These are phyloP conservation scores for Scaptomyza graminum DNA, from an alignment of 1,140 invertebrate genomes.

Conservation along the genomic window DNA sequence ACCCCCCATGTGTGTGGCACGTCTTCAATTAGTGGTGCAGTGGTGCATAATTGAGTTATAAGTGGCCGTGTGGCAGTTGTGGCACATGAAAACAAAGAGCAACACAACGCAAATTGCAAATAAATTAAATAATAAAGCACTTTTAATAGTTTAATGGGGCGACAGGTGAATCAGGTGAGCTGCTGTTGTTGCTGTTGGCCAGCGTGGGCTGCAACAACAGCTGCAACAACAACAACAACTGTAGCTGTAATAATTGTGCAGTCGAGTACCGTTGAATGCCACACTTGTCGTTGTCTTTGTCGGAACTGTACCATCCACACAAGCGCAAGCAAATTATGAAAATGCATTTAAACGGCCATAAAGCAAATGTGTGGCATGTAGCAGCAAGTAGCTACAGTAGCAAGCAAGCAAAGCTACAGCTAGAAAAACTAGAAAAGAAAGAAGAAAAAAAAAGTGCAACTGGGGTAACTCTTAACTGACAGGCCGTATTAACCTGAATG, in stretches of 20 bases:
- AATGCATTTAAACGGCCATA: slow-evolving; percentile 67
- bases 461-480: slow-evolving; percentile 52
- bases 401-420: slow-evolving; percentile 21
- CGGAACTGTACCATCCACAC: slow-evolving; percentile 64
- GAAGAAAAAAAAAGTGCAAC: slow-evolving; percentile 37
- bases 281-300: slow-evolving; percentile 57
- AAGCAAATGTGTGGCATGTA: too few relatives aligned
- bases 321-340: slow-evolving; percentile 65
- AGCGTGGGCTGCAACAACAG: slow-evolving; percentile 51
- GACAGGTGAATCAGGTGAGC: neutral
- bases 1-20: slow-evolving; percentile 23
- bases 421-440: slow-evolving; percentile 62
- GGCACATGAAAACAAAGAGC: slow-evolving; percentile 10
- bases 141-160: slow-evolving; percentile 69
- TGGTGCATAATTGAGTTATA: slow-evolving; percentile 73
- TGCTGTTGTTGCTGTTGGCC: neutral
- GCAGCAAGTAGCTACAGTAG: neutral
- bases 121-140: slow-evolving; percentile 75
- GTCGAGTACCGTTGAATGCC: slow-evolving; percentile 68
- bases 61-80: slow-evolving; percentile 35
- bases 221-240: slow-evolving; percentile 52
- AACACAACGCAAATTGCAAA: slow-evolving; percentile 37
- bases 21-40: slow-evolving; percentile 32
- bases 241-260: slow-evolving; percentile 57
- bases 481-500: slow-evolving; percentile 77